These are phyloP conservation scores for Dysmachus trigonus DNA, from an alignment of 2,888 invertebrate genomes.

Conservation along the genomic window DNA sequence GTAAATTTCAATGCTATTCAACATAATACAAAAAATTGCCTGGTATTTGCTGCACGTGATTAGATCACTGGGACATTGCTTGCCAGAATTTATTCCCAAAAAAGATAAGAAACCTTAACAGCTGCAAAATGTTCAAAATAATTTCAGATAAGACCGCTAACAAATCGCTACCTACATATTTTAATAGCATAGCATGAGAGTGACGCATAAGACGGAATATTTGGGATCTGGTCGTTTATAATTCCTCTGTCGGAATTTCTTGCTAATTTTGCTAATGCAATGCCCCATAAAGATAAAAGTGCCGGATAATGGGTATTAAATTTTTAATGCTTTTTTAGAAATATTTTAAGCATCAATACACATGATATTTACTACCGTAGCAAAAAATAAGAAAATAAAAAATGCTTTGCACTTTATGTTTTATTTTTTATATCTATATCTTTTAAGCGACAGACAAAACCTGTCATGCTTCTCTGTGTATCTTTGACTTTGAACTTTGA, in stretches of 20 bases:
- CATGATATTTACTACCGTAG: neutral
- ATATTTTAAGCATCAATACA: neutral
- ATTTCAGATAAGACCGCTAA: neutral
- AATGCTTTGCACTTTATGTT: no score
- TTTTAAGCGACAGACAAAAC: neutral
- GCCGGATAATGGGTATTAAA: neutral
- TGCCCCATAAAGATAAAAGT: neutral
- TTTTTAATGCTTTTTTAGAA: neutral
- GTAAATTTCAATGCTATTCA: neutral
- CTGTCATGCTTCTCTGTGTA: no score
- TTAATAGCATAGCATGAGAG: neutral
- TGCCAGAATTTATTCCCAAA: neutral
- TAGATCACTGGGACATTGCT: neutral
- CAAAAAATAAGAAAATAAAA: neutral
- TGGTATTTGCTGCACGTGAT: neutral
- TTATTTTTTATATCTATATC: neutral
- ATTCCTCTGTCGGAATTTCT: neutral
- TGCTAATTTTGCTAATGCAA: neutral
- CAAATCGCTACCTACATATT: neutral
- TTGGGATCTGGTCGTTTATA: neutral
- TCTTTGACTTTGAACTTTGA: neutral
- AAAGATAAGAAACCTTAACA: neutral
- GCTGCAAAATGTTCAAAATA: neutral
- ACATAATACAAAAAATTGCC: neutral
- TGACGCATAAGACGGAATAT: neutral